Evolutionary conservation across 1,140 invertebrate species (phyloP), one percentile per base, ranked within the genome.

Genomic region (Stegodyphus mimosarum): DNA sequence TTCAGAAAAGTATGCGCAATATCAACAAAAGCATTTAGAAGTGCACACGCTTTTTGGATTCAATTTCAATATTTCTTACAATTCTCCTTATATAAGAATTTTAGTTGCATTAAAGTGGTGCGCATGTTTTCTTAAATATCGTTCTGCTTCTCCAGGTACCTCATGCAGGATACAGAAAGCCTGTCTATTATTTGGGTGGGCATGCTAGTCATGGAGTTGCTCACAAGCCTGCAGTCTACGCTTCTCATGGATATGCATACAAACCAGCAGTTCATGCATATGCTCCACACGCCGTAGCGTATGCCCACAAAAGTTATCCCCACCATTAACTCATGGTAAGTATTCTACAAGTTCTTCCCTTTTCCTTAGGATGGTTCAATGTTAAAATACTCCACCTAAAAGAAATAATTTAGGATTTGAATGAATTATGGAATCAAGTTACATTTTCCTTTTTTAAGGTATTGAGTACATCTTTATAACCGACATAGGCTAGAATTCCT

Each of bases 231-330:
- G 63, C 52, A 49, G 13, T 5, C 18, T 52, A 83, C 52, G 55
- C 48, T 6, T 33, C 33, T 33, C 78, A 80, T 50, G 64, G 73
- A 2, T 10, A 33, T 17, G 69, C 18, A 7, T 11, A 48, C 50
- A 48, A 60, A 2, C 80, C 80, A 3, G 60, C 55, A 6, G 50
- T 79, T 17, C 55, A 60, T 60, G 55, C 9, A 15, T 60, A 60
- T 60, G 9, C 9, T 60, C 9, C 9, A 60, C 55, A 60, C 5
- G 55, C 9, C 9, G 55, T 60, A 11, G 55, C 15, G 55, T 70
- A 79, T 17, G 80, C 80, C 7, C 50, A 48, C 49, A 83, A 83
- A 53, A 11, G 49, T n/a, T 83, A 83, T 48, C 80, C 73, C 52
- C 80, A 83, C 18, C 69, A 71, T 13, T 71, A 13, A 71, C 13